Conservation (phyloP, 2,888 invertebrate species). For the Thereva unica region DNA sequence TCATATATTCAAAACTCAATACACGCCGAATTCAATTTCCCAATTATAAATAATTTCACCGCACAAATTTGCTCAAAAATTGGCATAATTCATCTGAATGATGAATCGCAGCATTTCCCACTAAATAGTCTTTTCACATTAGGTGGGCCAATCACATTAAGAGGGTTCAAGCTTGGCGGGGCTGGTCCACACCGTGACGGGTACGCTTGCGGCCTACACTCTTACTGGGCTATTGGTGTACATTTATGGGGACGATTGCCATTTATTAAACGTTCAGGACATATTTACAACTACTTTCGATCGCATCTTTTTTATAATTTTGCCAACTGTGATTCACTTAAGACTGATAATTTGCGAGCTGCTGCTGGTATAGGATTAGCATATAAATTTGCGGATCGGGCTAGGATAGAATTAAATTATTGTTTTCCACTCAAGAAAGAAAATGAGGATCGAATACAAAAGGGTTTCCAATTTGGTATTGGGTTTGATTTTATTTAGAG, state of each 20-base stretch:
- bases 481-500: constrained; percentile 77
- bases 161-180: constrained; percentile 88
- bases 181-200: constrained; percentile 83
- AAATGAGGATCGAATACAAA: constrained; percentile 66
- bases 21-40: constrained; percentile 70
- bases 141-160: constrained; percentile 85
- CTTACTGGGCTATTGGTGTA: constrained; percentile 85
- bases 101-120: constrained; percentile 51
- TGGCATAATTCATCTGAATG: constrained; percentile 51
- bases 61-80: constrained; percentile 54
- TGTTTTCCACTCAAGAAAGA: constrained; percentile 75
- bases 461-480: constrained; percentile 82
- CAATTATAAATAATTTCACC: constrained; percentile 60
- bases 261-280: constrained; percentile 76
- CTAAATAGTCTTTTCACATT: constrained; percentile 55
- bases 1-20: constrained; percentile 84
- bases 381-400: constrained; percentile 80
- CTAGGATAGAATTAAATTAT: constrained; percentile 95
- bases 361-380: constrained; percentile 86
- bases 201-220: constrained; percentile 72
- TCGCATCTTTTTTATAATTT: constrained; percentile 88
- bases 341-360: constrained; percentile 63
- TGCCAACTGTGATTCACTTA: constrained; percentile 72
- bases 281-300: constrained; percentile 81
- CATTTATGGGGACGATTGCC: constrained; percentile 92